phyloP scores from a whole-genome alignment of 2,113 vertebrate species.

The Alethe diademata region DNA sequence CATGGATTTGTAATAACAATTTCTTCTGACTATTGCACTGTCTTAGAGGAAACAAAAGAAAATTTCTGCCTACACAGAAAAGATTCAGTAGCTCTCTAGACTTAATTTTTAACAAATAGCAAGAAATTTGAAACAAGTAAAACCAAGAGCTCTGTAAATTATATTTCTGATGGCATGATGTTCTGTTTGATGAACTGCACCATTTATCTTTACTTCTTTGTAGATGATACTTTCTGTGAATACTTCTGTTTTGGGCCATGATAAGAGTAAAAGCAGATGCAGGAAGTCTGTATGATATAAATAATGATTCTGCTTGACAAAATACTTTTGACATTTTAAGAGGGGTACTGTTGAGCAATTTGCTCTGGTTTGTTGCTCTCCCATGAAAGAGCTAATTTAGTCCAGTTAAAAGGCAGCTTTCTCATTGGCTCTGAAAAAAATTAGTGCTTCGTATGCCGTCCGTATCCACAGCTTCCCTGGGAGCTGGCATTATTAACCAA shows the following conservation, averaged over 20 bases:
- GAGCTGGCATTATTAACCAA: background rate
- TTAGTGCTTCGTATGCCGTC: background rate
- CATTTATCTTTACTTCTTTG: slow-evolving; percentile 35
- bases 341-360: slow-evolving; percentile 28
- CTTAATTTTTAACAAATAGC: slow-evolving; percentile 4
- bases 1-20: background rate
- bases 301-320: slow-evolving; percentile 42
- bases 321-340: slow-evolving; percentile 54
- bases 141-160: background rate
- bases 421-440: slow-evolving; percentile 5
- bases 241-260: background rate
- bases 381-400: slow-evolving; percentile 38
- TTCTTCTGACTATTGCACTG: background rate
- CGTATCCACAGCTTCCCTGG: background rate
- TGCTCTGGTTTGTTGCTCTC: slow-evolving; percentile 49
- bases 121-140: background rate
- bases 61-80: background rate
- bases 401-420: background rate
- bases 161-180: background rate
- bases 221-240: background rate
- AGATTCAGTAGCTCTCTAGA: background rate
- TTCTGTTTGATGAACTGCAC: background rate
- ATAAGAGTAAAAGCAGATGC: slow-evolving; percentile 8
- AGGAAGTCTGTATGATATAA: slow-evolving; percentile 24
- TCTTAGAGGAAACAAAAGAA: background rate